Conservation (phyloP, 2,797 vertebrate genomes). For the Acridotheres tristis region DNA sequence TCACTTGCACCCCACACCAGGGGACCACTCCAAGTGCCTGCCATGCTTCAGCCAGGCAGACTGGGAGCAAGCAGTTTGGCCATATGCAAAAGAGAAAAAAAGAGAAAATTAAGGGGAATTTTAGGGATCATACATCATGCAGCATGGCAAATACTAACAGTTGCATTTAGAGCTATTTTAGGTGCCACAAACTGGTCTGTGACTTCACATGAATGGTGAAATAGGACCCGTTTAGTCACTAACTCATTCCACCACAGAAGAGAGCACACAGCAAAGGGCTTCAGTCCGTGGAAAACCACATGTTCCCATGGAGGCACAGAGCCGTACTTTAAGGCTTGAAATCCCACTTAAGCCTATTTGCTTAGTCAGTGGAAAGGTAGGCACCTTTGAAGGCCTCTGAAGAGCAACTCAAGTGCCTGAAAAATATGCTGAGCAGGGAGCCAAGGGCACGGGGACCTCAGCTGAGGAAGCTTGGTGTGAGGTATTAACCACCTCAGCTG, state of each 20-base stretch:
- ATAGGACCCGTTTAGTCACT: background rate
- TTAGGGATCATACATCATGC: rapidly evolving
- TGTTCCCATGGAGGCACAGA: background rate
- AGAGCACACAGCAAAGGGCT: background rate
- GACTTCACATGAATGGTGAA: background rate
- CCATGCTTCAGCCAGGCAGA: background rate
- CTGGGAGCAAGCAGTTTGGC: rapidly evolving
- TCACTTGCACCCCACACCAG: background rate
- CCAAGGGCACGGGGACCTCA: background rate
- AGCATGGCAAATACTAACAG: background rate
- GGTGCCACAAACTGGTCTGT: background rate
- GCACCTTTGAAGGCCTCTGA: slow-evolving; percentile 4
- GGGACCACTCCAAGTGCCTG: background rate
- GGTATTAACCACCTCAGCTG: background rate
- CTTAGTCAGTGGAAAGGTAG: slow-evolving; percentile 37
- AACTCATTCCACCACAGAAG: background rate
- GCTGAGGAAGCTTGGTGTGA: background rate
- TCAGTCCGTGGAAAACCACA: background rate
- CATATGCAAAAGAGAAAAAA: background rate
- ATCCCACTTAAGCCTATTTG: slow-evolving; percentile 28
- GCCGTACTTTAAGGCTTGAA: background rate
- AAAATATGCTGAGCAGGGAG: background rate
- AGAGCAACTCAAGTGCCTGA: background rate
- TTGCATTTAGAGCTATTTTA: background rate
- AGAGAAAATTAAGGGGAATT: background rate